phyloP scores from a whole-genome alignment of 2,888 invertebrate genomes.

The Automeris io region DNA sequence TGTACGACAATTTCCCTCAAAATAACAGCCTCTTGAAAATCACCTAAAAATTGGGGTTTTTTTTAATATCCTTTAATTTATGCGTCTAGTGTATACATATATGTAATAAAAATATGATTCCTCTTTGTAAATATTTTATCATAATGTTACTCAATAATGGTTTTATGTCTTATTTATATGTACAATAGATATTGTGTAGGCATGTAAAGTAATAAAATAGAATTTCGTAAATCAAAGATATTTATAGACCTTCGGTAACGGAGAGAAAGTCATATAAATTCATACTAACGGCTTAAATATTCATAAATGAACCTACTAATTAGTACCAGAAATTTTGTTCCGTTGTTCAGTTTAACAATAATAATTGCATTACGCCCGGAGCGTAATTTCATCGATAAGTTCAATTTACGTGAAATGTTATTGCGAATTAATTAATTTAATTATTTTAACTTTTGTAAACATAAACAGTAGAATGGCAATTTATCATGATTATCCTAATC shows the following conservation, averaged over 20 bases:
- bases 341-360: conserved; percentile 28
- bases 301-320: conserved; percentile 25
- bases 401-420: conserved; percentile 42
- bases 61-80: too few species aligned
- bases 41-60: too few species aligned
- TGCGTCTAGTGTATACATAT: too few species aligned
- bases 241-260: not conserved
- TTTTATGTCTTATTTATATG: too few species aligned
- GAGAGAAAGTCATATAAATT: conserved; percentile 8
- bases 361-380: conserved; percentile 35
- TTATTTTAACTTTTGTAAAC: conserved; percentile 36
- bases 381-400: conserved; percentile 45
- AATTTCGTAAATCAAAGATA: not conserved
- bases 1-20: too few species aligned
- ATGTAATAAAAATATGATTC: not conserved
- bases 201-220: too few species aligned
- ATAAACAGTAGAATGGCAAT: conserved; percentile 29
- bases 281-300: conserved; percentile 14
- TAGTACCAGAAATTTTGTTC: conserved; percentile 34
- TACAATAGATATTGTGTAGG: too few species aligned
- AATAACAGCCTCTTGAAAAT: too few species aligned
- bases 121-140: conserved; percentile 5
- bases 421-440: conserved; percentile 48
- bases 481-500: conserved; percentile 30
- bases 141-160: too few species aligned